phyloP scores from a whole-genome alignment of 2,797 vertebrate species.

The Adelosebastes latens region DNA sequence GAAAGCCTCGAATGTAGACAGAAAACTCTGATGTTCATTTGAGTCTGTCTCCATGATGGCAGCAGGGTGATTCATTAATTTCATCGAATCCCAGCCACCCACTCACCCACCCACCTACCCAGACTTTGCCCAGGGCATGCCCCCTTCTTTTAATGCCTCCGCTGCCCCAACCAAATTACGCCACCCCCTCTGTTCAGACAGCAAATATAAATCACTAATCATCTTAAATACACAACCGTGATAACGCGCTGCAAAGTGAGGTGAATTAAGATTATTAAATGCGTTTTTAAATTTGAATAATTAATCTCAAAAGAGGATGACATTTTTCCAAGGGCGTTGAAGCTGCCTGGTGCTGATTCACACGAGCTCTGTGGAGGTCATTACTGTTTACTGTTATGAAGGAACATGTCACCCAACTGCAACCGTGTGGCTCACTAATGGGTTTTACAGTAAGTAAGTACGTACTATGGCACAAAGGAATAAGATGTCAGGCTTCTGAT shows the following conservation, averaged over 20 bases:
- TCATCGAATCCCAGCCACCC: slow-evolving; percentile 29
- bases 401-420: neutral
- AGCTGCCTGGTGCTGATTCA: neutral
- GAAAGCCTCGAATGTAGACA: neutral
- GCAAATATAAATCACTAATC: slow-evolving; percentile 22
- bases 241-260: slow-evolving; percentile 9
- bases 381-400: neutral
- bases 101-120: slow-evolving; percentile 4
- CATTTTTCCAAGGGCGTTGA: neutral
- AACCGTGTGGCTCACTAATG: neutral
- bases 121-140: slow-evolving; percentile 21
- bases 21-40: neutral
- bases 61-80: slow-evolving; percentile 40
- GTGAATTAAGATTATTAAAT: slow-evolving; percentile 27
- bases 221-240: slow-evolving; percentile 15
- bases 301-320: slow-evolving; percentile 18
- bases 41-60: slow-evolving; percentile 22
- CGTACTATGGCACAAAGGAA: neutral
- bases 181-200: slow-evolving; percentile 28
- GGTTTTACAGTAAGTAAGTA: neutral
- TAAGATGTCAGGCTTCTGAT: neutral
- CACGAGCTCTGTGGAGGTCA: neutral
- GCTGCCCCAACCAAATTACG: slow-evolving; percentile 4
- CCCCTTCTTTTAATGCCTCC: slow-evolving; percentile 27
- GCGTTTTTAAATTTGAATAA: slow-evolving; percentile 32